Conservation (phyloP, 2,888 invertebrate species). For the Pelosia muscerda region DNA sequence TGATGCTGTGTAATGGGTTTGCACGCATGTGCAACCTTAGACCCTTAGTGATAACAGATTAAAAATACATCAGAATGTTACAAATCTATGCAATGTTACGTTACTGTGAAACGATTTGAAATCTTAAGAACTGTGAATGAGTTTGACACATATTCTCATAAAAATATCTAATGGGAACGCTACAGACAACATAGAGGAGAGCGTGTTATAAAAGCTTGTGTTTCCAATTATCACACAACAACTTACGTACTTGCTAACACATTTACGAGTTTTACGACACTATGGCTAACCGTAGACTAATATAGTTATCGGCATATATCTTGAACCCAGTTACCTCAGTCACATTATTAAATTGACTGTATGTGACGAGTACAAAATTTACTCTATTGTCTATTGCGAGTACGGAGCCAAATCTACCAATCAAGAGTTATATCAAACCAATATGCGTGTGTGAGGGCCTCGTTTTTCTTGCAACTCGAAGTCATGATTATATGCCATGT, state of each 20-base stretch:
- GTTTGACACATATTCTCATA: slow-evolving; percentile 1
- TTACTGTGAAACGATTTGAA: background rate
- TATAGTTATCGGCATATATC: background rate
- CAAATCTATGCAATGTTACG: background rate
- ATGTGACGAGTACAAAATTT: no score
- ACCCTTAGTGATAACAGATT: background rate
- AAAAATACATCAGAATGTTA: background rate
- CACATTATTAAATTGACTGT: no score
- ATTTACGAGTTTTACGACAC: slow-evolving; percentile 1
- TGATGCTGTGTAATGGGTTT: no score
- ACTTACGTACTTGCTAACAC: background rate
- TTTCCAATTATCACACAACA: background rate
- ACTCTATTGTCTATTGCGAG: no score
- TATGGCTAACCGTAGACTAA: background rate
- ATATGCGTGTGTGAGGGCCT: no score
- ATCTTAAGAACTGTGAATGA: background rate
- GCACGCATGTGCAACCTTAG: no score
- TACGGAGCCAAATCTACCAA: no score
- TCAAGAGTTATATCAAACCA: no score
- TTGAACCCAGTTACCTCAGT: no score
- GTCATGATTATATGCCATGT: no score
- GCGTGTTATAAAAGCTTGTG: background rate
- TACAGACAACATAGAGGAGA: background rate
- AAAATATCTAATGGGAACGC: background rate
- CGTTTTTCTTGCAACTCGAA: no score